Evolutionary conservation across 37 sponge, comb jelly and placozoan genomes (phyloP).

Genomic region (Aplysina aerophoba): DNA sequence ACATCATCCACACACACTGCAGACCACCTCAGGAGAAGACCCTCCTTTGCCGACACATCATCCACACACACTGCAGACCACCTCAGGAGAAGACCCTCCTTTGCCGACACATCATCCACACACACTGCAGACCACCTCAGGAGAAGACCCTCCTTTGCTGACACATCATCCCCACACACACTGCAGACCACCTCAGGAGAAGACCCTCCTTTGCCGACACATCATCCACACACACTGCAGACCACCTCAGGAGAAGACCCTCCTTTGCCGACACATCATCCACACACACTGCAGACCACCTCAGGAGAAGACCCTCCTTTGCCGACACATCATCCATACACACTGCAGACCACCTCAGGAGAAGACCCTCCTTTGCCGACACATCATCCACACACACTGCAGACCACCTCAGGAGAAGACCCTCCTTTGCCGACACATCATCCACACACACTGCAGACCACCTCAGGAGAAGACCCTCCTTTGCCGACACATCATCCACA

Average conservation of each 20-base stretch:
- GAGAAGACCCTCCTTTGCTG: neutral
- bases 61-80: too few relatives aligned
- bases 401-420: neutral
- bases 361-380: neutral
- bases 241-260: neutral
- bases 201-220: neutral
- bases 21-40: neutral
- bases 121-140: neutral
- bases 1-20: slow-evolving; percentile 38
- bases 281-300: neutral
- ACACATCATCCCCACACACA: too few relatives aligned
- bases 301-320: neutral
- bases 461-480: too few relatives aligned
- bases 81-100: neutral
- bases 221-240: slow-evolving; percentile 40
- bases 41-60: too few relatives aligned
- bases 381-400: too few relatives aligned
- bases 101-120: slow-evolving; percentile 32
- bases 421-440: too few relatives aligned
- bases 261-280: too few relatives aligned
- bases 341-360: neutral
- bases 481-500: too few relatives aligned
- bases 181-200: neutral
- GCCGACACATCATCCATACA: slow-evolving; percentile 32
- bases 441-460: neutral